Base-by-base conservation (phyloP, 2,113 vertebrate species). In the Sporophila hypoxantha region DNA sequence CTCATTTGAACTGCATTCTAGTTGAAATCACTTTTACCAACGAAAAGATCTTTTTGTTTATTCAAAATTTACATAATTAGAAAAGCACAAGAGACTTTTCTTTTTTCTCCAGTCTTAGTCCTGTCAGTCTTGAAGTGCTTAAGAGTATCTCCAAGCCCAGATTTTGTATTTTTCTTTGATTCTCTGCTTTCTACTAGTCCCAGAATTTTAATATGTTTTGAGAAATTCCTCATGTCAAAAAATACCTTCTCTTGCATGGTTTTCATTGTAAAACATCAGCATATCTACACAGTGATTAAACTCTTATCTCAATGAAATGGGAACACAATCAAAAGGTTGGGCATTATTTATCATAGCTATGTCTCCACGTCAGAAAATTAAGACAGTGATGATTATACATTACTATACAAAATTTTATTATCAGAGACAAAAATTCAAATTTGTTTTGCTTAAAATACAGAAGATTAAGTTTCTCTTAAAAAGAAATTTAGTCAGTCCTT, bases 401-500 rank as follows among this genome's bases (percentile, higher is more conserved):
- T 96, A 95, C 93, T 96, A 73, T 96, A 96, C 61, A 97, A 96
- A 97, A 96, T 96, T 97, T 96, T 97, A 97, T 97, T 97, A 96
- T 95, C 91, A 96, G 90, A 96, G 88, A 87, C 84, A 97, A 97
- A 97, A 97, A 97, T 95, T 96, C 90, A 96, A 93, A 92, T 95
- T 93, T 87, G n/a, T 96, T 96, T 93, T 94, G 67, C 76, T 96
- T 96, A 96, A 97, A 97, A 96, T 95, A 97, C 94, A 97, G 94
- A 94, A 94, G 89, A 95, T 83, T 92, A 92, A 94, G 82, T 94
- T 96, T 95, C 47, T 95, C 47, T 95, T 87, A 89, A 90, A 90
- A 95, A 97, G 75, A 95, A 96, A 85, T 65, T 92, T 90, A 95
- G 47, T 87, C 76, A 95, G 78, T 93, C 56, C 41, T 93, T 92